Evolutionary conservation across 1,140 invertebrate genomes (phyloP), one percentile per base, ranked within the genome.

Genomic region (Drosophila mauritiana): DNA sequence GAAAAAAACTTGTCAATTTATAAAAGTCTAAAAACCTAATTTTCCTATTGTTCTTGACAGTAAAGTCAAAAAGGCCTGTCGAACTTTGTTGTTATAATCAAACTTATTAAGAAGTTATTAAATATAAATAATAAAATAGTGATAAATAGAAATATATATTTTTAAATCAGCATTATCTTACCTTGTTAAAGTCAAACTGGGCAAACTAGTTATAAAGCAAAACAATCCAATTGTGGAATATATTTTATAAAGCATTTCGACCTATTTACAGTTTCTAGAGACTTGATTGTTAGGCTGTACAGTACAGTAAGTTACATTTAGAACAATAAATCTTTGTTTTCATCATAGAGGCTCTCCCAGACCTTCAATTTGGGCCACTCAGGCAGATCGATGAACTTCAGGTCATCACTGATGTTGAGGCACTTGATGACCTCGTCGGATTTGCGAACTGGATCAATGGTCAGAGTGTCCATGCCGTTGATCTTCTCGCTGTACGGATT

Each of bases 371-470:
- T 92, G 0, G 92, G 69, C 55, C 64, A 76, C 48, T 93, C 93
- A 0, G 93, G 93, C 64, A 93, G 75, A 25, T 92, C 88, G 4
- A 91, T 80, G 7, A 88, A 58, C 36, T 75, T 91, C 17, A 94
- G 53, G 11, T 93, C 86, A 55, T 93, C 85, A 20, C 78, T 83
- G 31, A 94, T 93, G 57, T 93, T 91, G 3, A 94, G 73, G 67
- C 92, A 93, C 39, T 92, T 86, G 8, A 93, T 80, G 4, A 69
- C 46, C 15, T 80, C 54, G 40, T 90, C 89, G 7, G 70, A 58
- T 15, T 89, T 92, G 1, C 91, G 73, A 15, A 92, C 75, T 8
- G 88, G 91, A 20, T 91, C 85, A 78, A 89, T 77, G 4, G 69
- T 73, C 3, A 92, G 36, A 22, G 75, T 84, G 36, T 91, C 79